Percentiles rank a stretch among this genome's conserved stretches.
Evolutionary conservation across 2,113 vertebrate species (phyloP).

Genomic region (Leptosomus discolor): DNA sequence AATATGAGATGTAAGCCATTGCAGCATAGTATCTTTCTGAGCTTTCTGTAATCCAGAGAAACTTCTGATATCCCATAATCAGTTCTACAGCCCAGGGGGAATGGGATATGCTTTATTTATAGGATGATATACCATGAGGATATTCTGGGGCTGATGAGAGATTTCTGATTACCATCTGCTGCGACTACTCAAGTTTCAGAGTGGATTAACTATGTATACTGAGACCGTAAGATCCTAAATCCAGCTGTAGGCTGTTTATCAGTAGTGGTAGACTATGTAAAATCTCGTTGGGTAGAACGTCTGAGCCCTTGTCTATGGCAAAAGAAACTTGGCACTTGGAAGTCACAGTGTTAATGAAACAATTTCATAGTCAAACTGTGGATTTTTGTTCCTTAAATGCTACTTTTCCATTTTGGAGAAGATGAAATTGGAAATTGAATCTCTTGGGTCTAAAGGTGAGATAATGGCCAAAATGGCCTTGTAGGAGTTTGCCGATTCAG

Average conservation of each 20-base stretch:
- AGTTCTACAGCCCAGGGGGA: background rate
- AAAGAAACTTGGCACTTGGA: background rate
- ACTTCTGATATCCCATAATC: background rate
- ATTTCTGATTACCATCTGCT: constrained; percentile 57
- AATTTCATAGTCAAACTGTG: background rate
- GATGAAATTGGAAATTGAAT: background rate
- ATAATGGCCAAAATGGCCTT: background rate
- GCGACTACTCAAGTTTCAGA: constrained; percentile 29
- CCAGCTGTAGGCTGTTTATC: constrained; percentile 16
- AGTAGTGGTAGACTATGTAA: background rate
- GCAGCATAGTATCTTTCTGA: background rate
- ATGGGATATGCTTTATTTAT: constrained; percentile 24
- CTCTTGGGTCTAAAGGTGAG: background rate
- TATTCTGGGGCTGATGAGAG: constrained; percentile 29
- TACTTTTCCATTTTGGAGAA: background rate
- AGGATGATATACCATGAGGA: background rate
- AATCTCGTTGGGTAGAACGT: background rate
- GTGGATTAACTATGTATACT: constrained; percentile 8
- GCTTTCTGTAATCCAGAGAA: background rate
- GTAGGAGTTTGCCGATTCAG: background rate
- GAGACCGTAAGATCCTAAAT: constrained; percentile 1
- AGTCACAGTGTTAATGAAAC: background rate
- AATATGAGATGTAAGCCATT: background rate
- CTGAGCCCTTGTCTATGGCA: background rate
- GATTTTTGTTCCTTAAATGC: background rate